Percentiles rank a stretch among this genome's conserved stretches.
Evolutionary conservation across 2,113 vertebrate genomes (phyloP).

Genomic region (Gulo gulo): DNA sequence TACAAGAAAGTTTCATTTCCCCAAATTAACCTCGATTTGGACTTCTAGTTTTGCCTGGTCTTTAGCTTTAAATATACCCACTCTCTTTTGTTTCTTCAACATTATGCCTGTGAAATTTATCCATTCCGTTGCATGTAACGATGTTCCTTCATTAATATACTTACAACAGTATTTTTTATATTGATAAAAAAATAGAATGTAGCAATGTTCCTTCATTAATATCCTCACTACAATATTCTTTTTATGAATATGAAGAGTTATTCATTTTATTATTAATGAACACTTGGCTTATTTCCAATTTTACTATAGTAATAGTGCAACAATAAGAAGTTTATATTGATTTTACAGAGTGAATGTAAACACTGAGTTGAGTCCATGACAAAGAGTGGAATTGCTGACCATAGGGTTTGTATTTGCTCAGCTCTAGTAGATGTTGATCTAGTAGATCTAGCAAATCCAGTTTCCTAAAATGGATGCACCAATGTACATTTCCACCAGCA

Average conservation of each 20-base stretch:
- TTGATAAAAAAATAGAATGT: neutral
- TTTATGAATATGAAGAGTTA: neutral
- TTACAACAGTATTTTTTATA: neutral
- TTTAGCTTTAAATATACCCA: neutral
- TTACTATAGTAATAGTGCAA: neutral
- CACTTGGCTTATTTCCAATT: neutral
- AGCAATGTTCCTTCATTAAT: neutral
- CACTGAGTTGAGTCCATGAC: neutral
- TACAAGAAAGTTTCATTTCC: neutral
- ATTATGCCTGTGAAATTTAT: neutral
- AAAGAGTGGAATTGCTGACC: neutral
- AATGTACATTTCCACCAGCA: neutral
- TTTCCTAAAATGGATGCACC: neutral
- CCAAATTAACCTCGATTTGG: neutral
- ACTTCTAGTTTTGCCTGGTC: neutral
- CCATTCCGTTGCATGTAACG: neutral
- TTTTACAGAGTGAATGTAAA: neutral
- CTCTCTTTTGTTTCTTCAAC: neutral
- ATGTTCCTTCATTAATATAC: neutral
- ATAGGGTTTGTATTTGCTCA: neutral
- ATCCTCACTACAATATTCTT: neutral
- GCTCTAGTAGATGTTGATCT: neutral
- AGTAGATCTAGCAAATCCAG: too few species aligned
- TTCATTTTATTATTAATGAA: neutral
- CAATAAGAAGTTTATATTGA: neutral